Conservation (phyloP, 2,113 vertebrate species). For the Tricholaema leucomelas region DNA sequence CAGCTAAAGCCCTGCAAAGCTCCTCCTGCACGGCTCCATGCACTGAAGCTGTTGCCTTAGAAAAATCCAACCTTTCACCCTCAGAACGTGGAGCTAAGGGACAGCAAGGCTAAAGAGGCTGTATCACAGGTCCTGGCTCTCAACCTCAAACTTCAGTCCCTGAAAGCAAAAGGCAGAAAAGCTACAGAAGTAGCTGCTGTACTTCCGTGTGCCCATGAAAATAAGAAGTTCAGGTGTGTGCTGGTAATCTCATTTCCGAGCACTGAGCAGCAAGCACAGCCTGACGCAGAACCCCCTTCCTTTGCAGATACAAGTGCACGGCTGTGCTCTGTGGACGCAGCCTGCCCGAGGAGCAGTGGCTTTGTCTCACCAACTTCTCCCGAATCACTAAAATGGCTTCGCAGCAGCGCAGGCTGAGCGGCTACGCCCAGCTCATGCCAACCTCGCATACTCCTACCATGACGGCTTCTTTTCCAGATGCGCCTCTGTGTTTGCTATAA, state of each 20-base stretch:
- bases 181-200: not conserved
- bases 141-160: not conserved
- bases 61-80: not conserved
- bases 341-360: not conserved
- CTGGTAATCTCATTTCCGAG: not conserved
- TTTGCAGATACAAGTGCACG: rapidly evolving
- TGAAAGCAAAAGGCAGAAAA: not conserved
- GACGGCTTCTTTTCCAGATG: conserved; percentile 71
- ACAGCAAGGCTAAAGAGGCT: not conserved
- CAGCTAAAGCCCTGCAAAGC: not conserved
- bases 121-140: not conserved
- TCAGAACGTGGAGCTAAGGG: not conserved
- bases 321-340: not conserved
- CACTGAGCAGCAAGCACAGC: not conserved
- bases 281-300: rapidly evolving
- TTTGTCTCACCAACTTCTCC: not conserved
- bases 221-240: rapidly evolving
- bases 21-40: rapidly evolving
- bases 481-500: conserved; percentile 59
- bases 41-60: not conserved
- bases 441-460: conserved; percentile 50
- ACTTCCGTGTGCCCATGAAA: not conserved
- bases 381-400: not conserved
- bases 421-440: conserved; percentile 56
- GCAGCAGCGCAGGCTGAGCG: not conserved